Conservation (phyloP, 23 tunicate species). For the Corella eumyota region DNA sequence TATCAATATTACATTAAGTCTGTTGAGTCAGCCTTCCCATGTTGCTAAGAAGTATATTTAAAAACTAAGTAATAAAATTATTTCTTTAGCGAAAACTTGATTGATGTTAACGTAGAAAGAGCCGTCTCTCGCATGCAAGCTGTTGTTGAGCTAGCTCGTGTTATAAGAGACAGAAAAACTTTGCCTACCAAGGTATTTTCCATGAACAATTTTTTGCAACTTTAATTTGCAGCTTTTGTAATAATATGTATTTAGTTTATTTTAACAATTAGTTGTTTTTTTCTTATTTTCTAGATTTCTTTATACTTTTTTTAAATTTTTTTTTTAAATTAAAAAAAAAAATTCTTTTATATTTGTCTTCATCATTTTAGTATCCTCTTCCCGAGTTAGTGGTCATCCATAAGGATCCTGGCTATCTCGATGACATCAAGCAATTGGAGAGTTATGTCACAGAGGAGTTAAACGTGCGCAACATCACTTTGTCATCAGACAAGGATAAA, state of each 20-base stretch:
- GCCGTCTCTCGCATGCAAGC: slow-evolving; percentile 88
- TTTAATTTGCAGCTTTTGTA: too few species aligned
- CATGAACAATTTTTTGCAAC: too few species aligned
- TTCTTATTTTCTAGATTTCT: too few species aligned
- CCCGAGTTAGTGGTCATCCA: slow-evolving; percentile 96
- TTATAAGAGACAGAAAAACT: slow-evolving; percentile 86
- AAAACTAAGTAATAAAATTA: too few species aligned
- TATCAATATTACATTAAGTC: too few species aligned
- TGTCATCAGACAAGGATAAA: slow-evolving; percentile 73
- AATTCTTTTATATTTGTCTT: too few species aligned
- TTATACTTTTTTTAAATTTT: too few species aligned
- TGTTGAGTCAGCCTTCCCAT: too few species aligned
- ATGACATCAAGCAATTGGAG: slow-evolving; percentile 52
- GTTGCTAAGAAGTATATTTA: too few species aligned
- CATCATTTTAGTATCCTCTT: slow-evolving; percentile 97
- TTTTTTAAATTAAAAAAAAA: too few species aligned
- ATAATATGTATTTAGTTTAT: too few species aligned
- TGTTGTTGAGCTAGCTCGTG: slow-evolving; percentile 88
- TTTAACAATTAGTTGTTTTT: too few species aligned
- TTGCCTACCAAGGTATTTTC: slow-evolving; percentile 68
- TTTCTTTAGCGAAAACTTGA: slow-evolving; percentile 41
- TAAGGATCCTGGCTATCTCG: slow-evolving; percentile 60
- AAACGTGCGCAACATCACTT: slow-evolving; percentile 75
- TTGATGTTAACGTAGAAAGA: slow-evolving; percentile 68
- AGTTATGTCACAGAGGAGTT: slow-evolving; percentile 87